Evolutionary conservation across 2,888 invertebrate genomes (phyloP), one percentile per base, ranked within the genome.

Genomic region (Dasysyrphus albostriatus): DNA sequence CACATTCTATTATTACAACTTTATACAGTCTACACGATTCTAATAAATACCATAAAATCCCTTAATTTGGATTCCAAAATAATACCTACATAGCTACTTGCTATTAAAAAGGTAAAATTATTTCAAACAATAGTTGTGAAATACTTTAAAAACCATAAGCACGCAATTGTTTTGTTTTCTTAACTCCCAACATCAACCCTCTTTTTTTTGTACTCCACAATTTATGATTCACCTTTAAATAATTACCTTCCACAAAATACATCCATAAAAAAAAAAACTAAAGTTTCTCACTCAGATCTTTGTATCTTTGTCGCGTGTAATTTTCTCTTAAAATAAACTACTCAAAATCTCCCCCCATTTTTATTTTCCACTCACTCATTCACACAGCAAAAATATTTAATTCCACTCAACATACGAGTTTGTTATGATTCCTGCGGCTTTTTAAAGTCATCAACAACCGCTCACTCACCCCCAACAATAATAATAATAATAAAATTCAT

Each of bases 391-490:
- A 54, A 24, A 24, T 24, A 24, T 24, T 14, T 32, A 3, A 37
- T 44, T 78, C 32, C 59, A 78, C 73, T 83, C 83, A 54, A 59
- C 42, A 4, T 19, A 10, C 24, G 65, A 78, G 78, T 83, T 83
- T 83, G 83, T 83, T 83, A 44, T 83, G 73, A 73, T 83, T 83
- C 59, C 59, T 77, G 69, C 69, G 24, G 42, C 39, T 14, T 61
- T 9, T 24, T 16, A 4, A 42, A 59, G 72, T 24, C 54, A 29
- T 49, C 49, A 42, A 16, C 24, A 65, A 44, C 67, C 24, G 3
- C 24, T n/a, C 24, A 63, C 44, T 70, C 54, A 83, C 49, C 79
- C 58, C 79, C 61, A 42, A 74, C 12, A 32, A 32, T 32, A 8
- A 16, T 1, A 24, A 1, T 16, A 1, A 12, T n/a, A n/a, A n/a